phyloP scores from a whole-genome alignment of 2,113 vertebrate genomes.

The Pelodiscus sinensis region DNA sequence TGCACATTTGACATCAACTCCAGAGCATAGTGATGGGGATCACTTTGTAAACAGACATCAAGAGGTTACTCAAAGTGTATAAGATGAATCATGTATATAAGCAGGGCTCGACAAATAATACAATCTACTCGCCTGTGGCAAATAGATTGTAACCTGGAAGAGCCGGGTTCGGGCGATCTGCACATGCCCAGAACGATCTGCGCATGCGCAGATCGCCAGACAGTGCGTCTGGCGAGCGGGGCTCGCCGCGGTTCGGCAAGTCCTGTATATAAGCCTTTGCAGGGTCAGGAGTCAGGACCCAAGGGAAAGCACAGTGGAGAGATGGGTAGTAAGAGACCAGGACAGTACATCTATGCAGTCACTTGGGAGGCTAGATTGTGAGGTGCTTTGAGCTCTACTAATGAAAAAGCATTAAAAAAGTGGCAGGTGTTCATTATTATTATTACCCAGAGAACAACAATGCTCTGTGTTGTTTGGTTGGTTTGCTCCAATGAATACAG shows the following conservation, averaged over 20 bases:
- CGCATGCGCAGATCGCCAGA: too few species aligned
- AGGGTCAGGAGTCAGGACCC: background rate
- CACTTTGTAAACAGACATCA: background rate
- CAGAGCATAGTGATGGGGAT: background rate
- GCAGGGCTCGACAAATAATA: too few species aligned
- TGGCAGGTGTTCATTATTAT: background rate
- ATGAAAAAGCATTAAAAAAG: background rate
- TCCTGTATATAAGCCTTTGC: fast-evolving
- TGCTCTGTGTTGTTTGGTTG: background rate
- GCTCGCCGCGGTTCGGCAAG: too few species aligned
- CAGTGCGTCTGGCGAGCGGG: too few species aligned
- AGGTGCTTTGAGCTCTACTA: background rate
- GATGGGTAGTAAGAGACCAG: background rate
- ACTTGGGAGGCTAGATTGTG: background rate
- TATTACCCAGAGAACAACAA: background rate
- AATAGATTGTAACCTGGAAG: too few species aligned
- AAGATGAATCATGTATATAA: fast-evolving
- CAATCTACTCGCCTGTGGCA: too few species aligned
- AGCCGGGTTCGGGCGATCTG: too few species aligned
- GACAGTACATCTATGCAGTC: background rate
- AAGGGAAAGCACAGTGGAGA: background rate
- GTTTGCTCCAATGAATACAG: background rate
- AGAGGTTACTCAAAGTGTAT: background rate
- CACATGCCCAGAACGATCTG: too few species aligned
- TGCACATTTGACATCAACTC: background rate